Conservation (phyloP, 1,140 invertebrate genomes). For the Mamestra configurata region DNA sequence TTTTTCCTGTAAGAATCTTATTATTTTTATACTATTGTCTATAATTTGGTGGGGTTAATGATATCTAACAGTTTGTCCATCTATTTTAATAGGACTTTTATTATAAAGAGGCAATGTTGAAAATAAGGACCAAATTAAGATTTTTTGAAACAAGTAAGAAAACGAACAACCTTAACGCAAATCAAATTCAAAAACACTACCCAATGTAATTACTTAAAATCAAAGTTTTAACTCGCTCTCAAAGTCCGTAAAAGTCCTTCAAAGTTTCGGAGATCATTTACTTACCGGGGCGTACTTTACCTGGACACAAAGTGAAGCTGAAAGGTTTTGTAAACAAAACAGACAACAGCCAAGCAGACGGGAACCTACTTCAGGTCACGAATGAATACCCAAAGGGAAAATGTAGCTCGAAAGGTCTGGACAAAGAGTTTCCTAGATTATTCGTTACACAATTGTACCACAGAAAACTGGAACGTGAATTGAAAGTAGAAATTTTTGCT, state of each 20-base stretch:
- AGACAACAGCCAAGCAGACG: background rate
- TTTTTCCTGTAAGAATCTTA: too few species aligned
- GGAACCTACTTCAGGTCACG: conserved; percentile 32
- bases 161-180: background rate
- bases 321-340: conserved; percentile 44
- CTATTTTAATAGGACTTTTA: too few species aligned
- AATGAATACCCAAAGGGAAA: conserved; percentile 20
- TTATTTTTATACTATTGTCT: too few species aligned
- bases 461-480: conserved; percentile 25
- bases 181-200: conserved; percentile 2
- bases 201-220: conserved; percentile 30
- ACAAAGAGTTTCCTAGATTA: conserved; percentile 15
- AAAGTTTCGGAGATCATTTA: conserved; percentile 47
- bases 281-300: conserved; percentile 16
- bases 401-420: conserved; percentile 8
- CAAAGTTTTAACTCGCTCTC: conserved; percentile 22
- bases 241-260: conserved; percentile 8
- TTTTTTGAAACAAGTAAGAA: conserved; percentile 3
- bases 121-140: too few species aligned
- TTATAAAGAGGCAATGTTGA: too few species aligned
- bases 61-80: too few species aligned
- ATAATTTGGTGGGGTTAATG: too few species aligned
- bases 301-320: conserved; percentile 38
- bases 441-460: background rate
- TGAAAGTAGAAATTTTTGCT: background rate